Evolutionary conservation across 2,888 invertebrate species (phyloP), one percentile per base, ranked within the genome.

Genomic region (Notodonta dromedarius): DNA sequence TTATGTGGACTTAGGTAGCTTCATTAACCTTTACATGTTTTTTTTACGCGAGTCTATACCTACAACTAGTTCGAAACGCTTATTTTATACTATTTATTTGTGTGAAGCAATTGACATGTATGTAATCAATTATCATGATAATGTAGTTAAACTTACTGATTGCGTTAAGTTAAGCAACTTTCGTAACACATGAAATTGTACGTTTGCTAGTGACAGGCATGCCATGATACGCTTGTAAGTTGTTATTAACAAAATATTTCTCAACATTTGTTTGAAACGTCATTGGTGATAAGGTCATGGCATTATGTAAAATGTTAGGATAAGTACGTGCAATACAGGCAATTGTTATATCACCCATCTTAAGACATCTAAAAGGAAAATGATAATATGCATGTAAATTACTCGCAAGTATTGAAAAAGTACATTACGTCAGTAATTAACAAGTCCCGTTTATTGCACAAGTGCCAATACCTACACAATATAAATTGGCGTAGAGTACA

Each of bases 291-390:
- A 90, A 88, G 84, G 86, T 88, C 83, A 85, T 73, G 67, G 73
- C 78, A 83, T 90, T 86, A 88, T 86, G 88, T 88, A 89, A 90
- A 84, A 78, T 74, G 63, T 74, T 71, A 70, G 78, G 73, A 80
- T 84, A 83, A 80, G 81, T 88, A 88, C 87, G 87, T 88, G 88
- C 79, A 79, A 78, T 78, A 73, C 73, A 75, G 70, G 74, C 77
- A 76, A 79, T 85, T 81, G 77, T 86, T 86, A 85, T 86, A 85
- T 88, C 84, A 85, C 74, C 77, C 60, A 71, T 73, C 76, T 83
- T 84, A 73, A 70, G 84, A 80, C 84, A 86, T 79, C 62, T 70
- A 66, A 67, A 70, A 65, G 67, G 62, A 74, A 74, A 73, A 77
- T 58, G 44, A 69, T 62, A 35, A 39, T 35, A 70, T 58, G 57